Evolutionary conservation across 2,888 invertebrate species (phyloP), one percentile per base, ranked within the genome.

Genomic region (Rapana venosa): DNA sequence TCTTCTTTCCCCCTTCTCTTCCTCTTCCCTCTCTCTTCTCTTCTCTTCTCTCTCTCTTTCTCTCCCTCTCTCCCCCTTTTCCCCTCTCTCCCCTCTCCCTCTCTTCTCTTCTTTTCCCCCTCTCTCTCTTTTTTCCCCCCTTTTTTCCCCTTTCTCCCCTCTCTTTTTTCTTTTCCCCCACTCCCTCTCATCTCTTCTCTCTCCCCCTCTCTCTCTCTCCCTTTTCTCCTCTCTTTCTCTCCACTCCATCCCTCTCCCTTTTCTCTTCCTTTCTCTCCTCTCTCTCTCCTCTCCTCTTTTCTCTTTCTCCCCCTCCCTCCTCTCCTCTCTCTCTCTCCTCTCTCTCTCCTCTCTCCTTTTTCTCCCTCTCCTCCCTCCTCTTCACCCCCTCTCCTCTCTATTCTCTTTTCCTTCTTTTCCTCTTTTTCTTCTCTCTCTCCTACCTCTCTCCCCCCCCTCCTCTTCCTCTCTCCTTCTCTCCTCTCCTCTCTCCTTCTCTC

Each of bases 101-200:
- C 17, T 70, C 5, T 22, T 5, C 22, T 11, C 6, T 70, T 17
- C 22, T 5, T 70, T 17, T 70, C n/a, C 22, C 5, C 22, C 17
- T 70, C 30, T 66, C 66, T 87, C 66, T 87, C 87, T 87, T 32
- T 66, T 30, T 47, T 58, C 86, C 58, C 56, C 56, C 86, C 56
- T 58, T 56, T 58, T 56, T 58, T 58, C 61, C 30, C 86, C 17
- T 58, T 30, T 47, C n/a, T 56, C 56, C 86, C 30, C 56, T 58
- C 87, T 66, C 79, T 79, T 26, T 83, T 26, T 20, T 35, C 2
- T 5, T 35, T 35, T 32, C 13, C 17, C 32, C 6, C 26, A 79
- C 13, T 35, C 79, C 15, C 35, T 79, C 15, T 70, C 22, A 26
- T 70, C 22, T 11, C 26, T 26, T 22, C 22, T 11, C 70, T 70